A percentile compares a stretch with the other conserved stretches of the same genome.
These are phyloP conservation scores for Zeuzera pyrina DNA, from an alignment of 2,888 invertebrate genomes.

Conservation along the genomic window DNA sequence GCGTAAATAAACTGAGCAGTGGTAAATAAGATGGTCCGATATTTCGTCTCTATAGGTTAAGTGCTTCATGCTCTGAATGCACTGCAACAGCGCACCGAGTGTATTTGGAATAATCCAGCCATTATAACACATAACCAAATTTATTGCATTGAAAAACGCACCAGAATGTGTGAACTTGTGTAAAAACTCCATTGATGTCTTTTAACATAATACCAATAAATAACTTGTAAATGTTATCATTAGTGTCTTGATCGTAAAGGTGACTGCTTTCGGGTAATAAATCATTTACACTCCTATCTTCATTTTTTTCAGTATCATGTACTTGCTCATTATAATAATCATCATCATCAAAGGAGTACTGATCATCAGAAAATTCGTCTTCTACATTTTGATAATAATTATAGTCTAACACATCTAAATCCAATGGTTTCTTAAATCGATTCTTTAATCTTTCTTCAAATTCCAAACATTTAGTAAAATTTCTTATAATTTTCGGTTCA, in stretches of 20 bases:
- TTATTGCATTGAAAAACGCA: too few relatives aligned
- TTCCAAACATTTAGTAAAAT: conserved; percentile 27
- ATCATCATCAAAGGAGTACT: conserved; percentile 8
- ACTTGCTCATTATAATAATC: conserved; percentile 5
- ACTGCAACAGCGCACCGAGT: too few relatives aligned
- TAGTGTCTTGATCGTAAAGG: conserved; percentile 6
- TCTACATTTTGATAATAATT: conserved; percentile 13
- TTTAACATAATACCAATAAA: conserved; percentile 22
- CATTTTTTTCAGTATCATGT: not conserved
- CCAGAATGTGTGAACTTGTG: conserved; percentile 30
- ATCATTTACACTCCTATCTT: conserved; percentile 2
- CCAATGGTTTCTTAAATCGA: too few relatives aligned
- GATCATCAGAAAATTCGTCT: conserved; percentile 10
- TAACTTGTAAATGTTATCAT: conserved; percentile 19
- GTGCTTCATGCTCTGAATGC: too few relatives aligned
- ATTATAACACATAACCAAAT: too few relatives aligned
- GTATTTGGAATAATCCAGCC: too few relatives aligned
- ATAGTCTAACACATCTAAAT: too few relatives aligned
- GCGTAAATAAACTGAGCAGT: too few relatives aligned
- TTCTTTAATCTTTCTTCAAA: conserved; percentile 26
- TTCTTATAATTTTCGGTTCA: conserved; percentile 30
- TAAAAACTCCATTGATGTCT: conserved; percentile 26
- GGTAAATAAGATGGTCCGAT: too few relatives aligned
- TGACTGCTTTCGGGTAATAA: not conserved
- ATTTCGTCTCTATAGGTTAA: too few relatives aligned